Percentiles rank a stretch among this genome's conserved stretches.
Evolutionary conservation across 2,888 invertebrate species (phyloP).

Genomic region (Metopia argyrocephala): DNA sequence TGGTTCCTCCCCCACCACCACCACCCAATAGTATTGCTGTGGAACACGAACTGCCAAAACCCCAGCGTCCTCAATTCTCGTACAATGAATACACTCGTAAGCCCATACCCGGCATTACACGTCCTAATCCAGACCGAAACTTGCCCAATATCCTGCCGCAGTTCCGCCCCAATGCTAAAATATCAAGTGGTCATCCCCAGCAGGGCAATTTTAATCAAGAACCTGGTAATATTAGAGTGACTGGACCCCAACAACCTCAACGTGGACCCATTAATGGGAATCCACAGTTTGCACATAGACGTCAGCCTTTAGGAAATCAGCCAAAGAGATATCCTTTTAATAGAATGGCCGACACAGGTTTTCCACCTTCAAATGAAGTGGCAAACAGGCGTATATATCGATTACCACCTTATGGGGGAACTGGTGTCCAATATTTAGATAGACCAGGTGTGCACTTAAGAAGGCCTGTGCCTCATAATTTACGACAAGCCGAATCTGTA

Average conservation of each 20-base stretch:
- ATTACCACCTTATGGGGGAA: conserved; percentile 69
- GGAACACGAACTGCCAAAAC: conserved; percentile 60
- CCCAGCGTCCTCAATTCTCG: conserved; percentile 63
- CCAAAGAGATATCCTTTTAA: conserved; percentile 73
- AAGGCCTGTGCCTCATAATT: conserved; percentile 67
- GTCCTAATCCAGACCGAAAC: conserved; percentile 71
- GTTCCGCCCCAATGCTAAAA: conserved; percentile 84
- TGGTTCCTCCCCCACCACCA: conserved; percentile 74
- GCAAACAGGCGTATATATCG: conserved; percentile 76
- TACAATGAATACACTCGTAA: conserved; percentile 75
- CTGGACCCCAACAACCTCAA: conserved; percentile 69
- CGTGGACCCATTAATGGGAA: conserved; percentile 68
- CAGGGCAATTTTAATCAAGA: conserved; percentile 72
- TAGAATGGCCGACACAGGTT: conserved; percentile 70
- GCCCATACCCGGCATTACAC: conserved; percentile 68
- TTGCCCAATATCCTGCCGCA: conserved; percentile 86
- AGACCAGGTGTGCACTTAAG: conserved; percentile 69
- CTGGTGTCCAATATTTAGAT: conserved; percentile 67
- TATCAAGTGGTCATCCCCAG: conserved; percentile 78
- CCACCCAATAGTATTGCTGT: conserved; percentile 56
- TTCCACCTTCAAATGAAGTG: conserved; percentile 67
- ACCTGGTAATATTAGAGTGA: conserved; percentile 75
- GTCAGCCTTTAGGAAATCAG: conserved; percentile 64
- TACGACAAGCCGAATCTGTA: conserved; percentile 70
- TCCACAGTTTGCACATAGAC: conserved; percentile 75